Conservation (phyloP, 2,113 vertebrate genomes). For the Macrotis lagotis region DNA sequence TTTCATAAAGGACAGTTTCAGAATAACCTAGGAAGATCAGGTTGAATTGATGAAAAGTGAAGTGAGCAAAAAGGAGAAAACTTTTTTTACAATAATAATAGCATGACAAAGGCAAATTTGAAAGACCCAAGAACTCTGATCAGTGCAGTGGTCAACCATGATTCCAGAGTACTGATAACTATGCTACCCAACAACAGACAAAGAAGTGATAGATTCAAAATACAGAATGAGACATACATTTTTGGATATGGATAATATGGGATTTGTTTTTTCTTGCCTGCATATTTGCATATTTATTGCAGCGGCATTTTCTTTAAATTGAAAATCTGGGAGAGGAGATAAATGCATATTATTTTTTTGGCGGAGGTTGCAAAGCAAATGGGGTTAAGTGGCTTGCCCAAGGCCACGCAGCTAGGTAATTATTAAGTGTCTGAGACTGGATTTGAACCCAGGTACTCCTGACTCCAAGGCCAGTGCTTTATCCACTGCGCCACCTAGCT, state of each 20-base stretch:
- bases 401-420: too few relatives aligned
- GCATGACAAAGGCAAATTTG: not conserved
- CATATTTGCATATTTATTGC: not conserved
- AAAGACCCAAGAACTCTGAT: not conserved
- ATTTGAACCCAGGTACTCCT: too few relatives aligned
- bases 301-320: not conserved
- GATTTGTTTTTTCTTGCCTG: not conserved
- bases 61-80: not conserved
- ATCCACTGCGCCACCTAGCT: too few relatives aligned
- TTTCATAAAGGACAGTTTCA: not conserved
- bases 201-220: not conserved
- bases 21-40: not conserved
- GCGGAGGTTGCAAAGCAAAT: too few relatives aligned
- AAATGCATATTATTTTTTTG: not conserved
- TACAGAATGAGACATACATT: not conserved
- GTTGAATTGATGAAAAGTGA: not conserved
- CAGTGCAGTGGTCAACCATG: not conserved
- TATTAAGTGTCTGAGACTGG: too few relatives aligned
- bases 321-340: not conserved
- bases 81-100: not conserved
- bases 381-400: too few relatives aligned
- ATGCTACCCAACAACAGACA: not conserved
- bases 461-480: too few relatives aligned
- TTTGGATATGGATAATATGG: not conserved
- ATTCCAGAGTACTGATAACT: not conserved